Evolutionary conservation across 2,797 vertebrate species (phyloP).

Genomic region (Lagodon rhomboides): DNA sequence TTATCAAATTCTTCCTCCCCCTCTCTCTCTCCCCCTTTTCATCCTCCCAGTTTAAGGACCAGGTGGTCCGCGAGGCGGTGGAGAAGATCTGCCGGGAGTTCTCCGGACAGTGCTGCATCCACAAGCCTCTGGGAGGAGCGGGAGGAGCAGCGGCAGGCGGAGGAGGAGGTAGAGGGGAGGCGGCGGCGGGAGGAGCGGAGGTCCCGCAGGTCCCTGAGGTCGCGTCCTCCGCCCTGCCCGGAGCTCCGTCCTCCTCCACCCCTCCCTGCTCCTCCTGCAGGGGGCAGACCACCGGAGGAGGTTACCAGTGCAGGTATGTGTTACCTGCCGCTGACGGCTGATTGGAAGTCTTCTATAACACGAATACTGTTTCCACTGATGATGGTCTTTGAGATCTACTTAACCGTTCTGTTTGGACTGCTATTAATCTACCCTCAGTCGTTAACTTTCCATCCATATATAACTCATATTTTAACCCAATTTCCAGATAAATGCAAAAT

Average conservation of each 20-base stretch:
- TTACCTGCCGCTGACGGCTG: background rate
- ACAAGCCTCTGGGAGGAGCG: conserved; percentile 82
- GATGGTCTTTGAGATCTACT: too few species aligned
- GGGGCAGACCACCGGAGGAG: conserved; percentile 90
- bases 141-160: conserved; percentile 48
- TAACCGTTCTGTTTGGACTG: too few species aligned
- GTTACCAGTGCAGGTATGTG: conserved; percentile 95
- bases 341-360: background rate
- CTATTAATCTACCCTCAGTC: too few species aligned
- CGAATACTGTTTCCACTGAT: too few species aligned
- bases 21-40: background rate
- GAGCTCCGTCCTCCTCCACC: conserved; percentile 90
- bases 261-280: conserved; percentile 91
- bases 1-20: too few species aligned
- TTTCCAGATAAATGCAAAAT: background rate
- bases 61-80: conserved; percentile 94
- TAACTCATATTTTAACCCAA: background rate
- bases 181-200: conserved; percentile 58
- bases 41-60: conserved; percentile 91
- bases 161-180: conserved; percentile 59
- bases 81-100: conserved; percentile 94
- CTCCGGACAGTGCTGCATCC: conserved; percentile 90
- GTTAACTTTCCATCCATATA: background rate
- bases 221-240: conserved; percentile 78
- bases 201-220: conserved; percentile 79